These are phyloP conservation scores for Turritopsis dohrnii DNA, from an alignment of 30 jellyfish, hydroid and myxozoan genomes.

Conservation along the genomic window DNA sequence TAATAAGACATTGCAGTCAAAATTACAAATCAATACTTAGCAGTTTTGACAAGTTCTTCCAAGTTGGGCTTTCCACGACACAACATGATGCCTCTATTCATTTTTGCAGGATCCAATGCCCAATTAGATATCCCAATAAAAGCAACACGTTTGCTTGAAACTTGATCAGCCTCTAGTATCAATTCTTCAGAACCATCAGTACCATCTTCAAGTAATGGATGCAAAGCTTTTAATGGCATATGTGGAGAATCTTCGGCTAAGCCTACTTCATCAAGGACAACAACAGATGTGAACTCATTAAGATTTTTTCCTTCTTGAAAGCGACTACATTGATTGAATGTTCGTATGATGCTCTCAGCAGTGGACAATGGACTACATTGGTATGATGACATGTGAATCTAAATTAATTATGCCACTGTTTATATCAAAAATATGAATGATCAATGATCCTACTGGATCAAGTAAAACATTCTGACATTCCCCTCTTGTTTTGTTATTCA, in stretches of 20 bases:
- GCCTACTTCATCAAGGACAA: slow-evolving; percentile 79
- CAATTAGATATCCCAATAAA: slow-evolving; percentile 69
- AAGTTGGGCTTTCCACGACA: slow-evolving; percentile 56
- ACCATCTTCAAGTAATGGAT: slow-evolving; percentile 82
- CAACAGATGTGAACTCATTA: slow-evolving; percentile 62
- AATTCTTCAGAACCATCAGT: slow-evolving; percentile 80
- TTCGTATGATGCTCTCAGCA: slow-evolving; percentile 52
- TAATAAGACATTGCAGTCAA: not conserved
- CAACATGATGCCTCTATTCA: slow-evolving; percentile 68
- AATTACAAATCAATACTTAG: slow-evolving; percentile 35
- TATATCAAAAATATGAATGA: not conserved
- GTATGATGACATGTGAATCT: slow-evolving; percentile 67
- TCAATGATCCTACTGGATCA: not conserved
- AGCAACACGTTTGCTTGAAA: slow-evolving; percentile 51
- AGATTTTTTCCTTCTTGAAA: slow-evolving; percentile 70
- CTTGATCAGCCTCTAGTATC: slow-evolving; percentile 43
- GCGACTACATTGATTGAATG: slow-evolving; percentile 61
- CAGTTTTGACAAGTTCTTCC: slow-evolving; percentile 51
- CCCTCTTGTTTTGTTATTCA: too few species aligned
- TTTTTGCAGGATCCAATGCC: slow-evolving; percentile 76
- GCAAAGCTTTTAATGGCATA: slow-evolving; percentile 79
- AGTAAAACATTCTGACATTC: too few species aligned
- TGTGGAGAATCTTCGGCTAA: slow-evolving; percentile 75
- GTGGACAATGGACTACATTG: slow-evolving; percentile 83
- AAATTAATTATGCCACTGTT: not conserved